These are phyloP conservation scores for Amblyopsis rosae DNA, from an alignment of 2,113 vertebrate genomes.

Conservation along the genomic window DNA sequence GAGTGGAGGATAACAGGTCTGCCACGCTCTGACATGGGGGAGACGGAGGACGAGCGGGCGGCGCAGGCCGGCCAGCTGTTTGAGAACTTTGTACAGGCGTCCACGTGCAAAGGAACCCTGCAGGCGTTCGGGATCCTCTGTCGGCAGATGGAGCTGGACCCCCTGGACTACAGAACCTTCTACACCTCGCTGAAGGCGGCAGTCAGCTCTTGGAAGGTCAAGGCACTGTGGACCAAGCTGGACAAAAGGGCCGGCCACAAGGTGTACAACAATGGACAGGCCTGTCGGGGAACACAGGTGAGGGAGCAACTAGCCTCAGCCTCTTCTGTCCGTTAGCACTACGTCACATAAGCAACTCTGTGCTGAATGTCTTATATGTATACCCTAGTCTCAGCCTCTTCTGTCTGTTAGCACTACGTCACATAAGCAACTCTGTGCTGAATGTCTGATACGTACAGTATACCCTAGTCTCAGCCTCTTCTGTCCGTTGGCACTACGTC, in stretches of 20 bases:
- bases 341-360: too few species aligned
- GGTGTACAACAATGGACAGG: conserved; percentile 87
- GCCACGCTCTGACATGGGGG: conserved; percentile 78
- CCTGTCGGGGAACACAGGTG: conserved; percentile 87
- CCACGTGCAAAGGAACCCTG: conserved; percentile 93
- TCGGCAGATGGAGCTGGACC: conserved; percentile 88
- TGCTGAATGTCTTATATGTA: too few species aligned
- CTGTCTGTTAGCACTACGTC: too few species aligned
- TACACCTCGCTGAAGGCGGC: conserved; percentile 87
- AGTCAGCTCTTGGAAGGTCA: conserved; percentile 92
- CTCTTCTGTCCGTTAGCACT: too few species aligned
- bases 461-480: too few species aligned
- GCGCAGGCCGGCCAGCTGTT: conserved; percentile 88
- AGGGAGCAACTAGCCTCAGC: conserved; percentile 32
- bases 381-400: too few species aligned
- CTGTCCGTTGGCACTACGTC: too few species aligned
- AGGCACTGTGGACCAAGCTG: conserved; percentile 94
- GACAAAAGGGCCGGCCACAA: conserved; percentile 93
- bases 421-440: too few species aligned
- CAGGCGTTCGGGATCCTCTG: conserved; percentile 94
- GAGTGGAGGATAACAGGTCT: not conserved
- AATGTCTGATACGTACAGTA: too few species aligned
- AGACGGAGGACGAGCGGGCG: conserved; percentile 85
- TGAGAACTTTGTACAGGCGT: conserved; percentile 92
- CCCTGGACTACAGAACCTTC: conserved; percentile 84